A percentile compares a stretch with the other conserved stretches of the same genome.
These are phyloP conservation scores for Gymnoscopelus braueri DNA, from an alignment of 2,797 vertebrate species.

Conservation along the genomic window DNA sequence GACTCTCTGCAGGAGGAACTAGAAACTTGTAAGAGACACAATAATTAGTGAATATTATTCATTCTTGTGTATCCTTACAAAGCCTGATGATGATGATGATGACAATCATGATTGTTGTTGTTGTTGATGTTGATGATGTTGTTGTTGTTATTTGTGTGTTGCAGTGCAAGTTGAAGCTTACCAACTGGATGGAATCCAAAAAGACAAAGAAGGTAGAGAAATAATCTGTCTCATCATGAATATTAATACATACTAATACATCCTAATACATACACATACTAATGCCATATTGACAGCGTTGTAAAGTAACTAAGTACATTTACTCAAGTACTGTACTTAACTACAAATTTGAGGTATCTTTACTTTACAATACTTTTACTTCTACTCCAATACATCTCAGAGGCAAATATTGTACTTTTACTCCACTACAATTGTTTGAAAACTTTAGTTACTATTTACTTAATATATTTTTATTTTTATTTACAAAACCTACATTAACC, in stretches of 20 bases:
- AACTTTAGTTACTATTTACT: too few relatives aligned
- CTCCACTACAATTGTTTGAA: too few relatives aligned
- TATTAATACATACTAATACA: too few relatives aligned
- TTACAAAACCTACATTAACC: too few relatives aligned
- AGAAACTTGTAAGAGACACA: conserved; percentile 62
- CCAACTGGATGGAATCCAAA: conserved; percentile 62
- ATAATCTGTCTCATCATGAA: not conserved
- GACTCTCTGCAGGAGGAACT: conserved; percentile 60
- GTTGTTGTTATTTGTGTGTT: conserved; percentile 23
- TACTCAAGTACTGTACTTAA: too few relatives aligned
- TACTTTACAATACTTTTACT: too few relatives aligned
- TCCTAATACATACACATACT: too few relatives aligned
- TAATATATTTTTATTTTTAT: not conserved
- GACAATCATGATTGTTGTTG: not conserved
- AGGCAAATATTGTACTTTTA: too few relatives aligned
- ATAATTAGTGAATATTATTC: not conserved
- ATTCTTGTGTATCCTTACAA: not conserved
- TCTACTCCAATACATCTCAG: too few relatives aligned
- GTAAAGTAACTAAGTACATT: too few relatives aligned
- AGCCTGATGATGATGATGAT: not conserved
- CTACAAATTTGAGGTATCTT: too few relatives aligned
- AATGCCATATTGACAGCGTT: too few relatives aligned
- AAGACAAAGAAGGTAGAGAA: conserved; percentile 78
- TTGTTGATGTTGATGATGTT: not conserved
- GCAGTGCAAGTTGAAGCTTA: conserved; percentile 69